These are phyloP conservation scores for Enteromius fasciolatus DNA, from an alignment of 2,797 vertebrate species.

Conservation along the genomic window DNA sequence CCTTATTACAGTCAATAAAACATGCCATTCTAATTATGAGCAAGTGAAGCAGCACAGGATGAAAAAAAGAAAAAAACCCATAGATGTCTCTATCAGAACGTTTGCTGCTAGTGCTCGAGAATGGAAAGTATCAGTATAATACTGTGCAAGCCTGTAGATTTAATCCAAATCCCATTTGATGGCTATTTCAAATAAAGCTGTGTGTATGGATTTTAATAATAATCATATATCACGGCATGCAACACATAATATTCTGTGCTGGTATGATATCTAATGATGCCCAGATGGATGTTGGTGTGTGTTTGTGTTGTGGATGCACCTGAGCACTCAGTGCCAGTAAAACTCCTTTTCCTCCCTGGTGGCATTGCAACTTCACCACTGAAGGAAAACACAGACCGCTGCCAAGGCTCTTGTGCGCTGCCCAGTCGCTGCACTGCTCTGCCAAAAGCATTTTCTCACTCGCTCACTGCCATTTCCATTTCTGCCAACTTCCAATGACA, in stretches of 20 bases:
- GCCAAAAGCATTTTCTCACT: conserved; percentile 58
- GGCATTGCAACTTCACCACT: conserved; percentile 41
- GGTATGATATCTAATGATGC: conserved; percentile 39
- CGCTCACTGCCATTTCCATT: conserved; percentile 46
- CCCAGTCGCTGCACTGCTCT: conserved; percentile 45
- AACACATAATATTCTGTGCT: conserved; percentile 7
- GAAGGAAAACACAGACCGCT: conserved; percentile 44
- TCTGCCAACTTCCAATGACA: conserved; percentile 43
- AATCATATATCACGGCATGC: conserved; percentile 11
- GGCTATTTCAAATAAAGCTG: conserved; percentile 1
- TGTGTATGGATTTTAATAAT: conserved; percentile 21
- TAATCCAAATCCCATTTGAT: conserved; percentile 10
- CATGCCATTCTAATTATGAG: conserved; percentile 55
- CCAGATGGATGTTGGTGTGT: conserved; percentile 48
- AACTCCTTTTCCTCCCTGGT: conserved; percentile 41
- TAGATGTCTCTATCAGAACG: conserved; percentile 26
- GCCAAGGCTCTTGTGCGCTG: conserved; percentile 41
- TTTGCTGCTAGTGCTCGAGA: conserved; percentile 29
- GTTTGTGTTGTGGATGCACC: conserved; percentile 45
- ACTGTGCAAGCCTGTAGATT: conserved; percentile 8
- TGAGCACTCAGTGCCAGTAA: conserved; percentile 53
- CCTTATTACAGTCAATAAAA: conserved; percentile 65
- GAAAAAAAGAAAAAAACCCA: background rate
- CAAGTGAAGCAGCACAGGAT: conserved; percentile 40
- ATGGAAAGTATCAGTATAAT: conserved; percentile 16